Evolutionary conservation across 2,113 vertebrate genomes (phyloP), one percentile per base, ranked within the genome.

Genomic region (Hemibagrus wyckioides): DNA sequence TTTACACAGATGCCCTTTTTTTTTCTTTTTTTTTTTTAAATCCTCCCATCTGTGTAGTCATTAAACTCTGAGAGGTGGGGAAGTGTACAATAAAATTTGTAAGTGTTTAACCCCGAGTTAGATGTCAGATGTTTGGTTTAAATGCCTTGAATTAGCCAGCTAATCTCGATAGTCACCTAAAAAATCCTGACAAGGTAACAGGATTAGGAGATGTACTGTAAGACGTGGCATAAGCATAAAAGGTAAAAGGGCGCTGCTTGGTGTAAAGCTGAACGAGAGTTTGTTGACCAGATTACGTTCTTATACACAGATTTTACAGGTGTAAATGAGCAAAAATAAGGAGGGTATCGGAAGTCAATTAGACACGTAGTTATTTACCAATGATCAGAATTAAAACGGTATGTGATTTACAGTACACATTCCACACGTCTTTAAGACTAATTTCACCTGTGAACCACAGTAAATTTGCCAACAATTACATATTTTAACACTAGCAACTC

Each of bases 41-140:
- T 85, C 65, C 65, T 52, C 30, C 41, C 54, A 71, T 81, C 50
- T 85, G 85, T 86, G 48, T 15, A 28, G 25, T 21, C 56, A 57
- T 69, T 76, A 67, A 83, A 41, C 30, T n/a, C 30, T 2, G 21
- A 50, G 36, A 39, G 65, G 21, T 41, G n/a, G 54, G 4, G 17
- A 44, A 59, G 71, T 76, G 41, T 11, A 33, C 73, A 50, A 63
- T 79, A n/a, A 54, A 33, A 65, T 52, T 25, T 25, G 41, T 30
- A 63, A 63, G 21, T n/a, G 23, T 52, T 48, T 63, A 50, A 59
- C 76, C 56, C 71, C 61, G 54, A 5, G 25, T 85, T 6, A 44
- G 39, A 19, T 48, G 83, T 23, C 65, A 17, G 82, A 11, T 4
- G 21, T 77, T 50, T 25, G 23, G 54, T 59, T 48, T 44, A 48